Conservation (phyloP, 2,797 vertebrate genomes). For the Channallabes apus region DNA sequence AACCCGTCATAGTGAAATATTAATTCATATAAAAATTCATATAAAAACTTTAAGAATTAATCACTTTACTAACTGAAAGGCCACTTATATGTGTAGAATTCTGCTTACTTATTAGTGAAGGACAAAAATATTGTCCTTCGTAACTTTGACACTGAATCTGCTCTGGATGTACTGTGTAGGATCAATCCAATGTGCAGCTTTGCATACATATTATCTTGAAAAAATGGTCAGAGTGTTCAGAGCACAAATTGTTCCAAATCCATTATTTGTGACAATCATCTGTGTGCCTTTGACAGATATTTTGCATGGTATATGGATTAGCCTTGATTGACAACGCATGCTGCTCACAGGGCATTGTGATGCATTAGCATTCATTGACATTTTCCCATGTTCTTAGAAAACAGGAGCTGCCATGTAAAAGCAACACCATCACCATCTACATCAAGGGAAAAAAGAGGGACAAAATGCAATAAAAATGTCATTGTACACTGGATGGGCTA, state of each 20-base stretch:
- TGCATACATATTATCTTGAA: conserved; percentile 31
- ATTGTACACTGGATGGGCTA: conserved; percentile 62
- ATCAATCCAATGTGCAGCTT: conserved; percentile 23
- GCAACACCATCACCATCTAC: conserved; percentile 60
- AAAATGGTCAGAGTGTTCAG: conserved; percentile 17
- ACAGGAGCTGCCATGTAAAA: conserved; percentile 67
- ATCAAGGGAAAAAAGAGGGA: conserved; percentile 63
- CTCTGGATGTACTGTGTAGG: not conserved
- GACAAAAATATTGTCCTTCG: not conserved
- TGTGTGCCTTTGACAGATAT: conserved; percentile 60
- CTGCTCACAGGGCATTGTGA: conserved; percentile 63
- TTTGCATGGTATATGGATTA: conserved; percentile 58
- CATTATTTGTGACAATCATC: conserved; percentile 44
- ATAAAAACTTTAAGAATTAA: too few species aligned
- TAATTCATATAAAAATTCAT: too few species aligned
- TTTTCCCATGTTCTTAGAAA: conserved; percentile 68
- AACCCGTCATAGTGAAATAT: too few species aligned
- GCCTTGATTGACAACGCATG: conserved; percentile 64
- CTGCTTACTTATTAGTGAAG: not conserved
- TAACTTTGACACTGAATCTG: conserved; percentile 2
- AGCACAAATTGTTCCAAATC: conserved; percentile 23
- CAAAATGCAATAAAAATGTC: conserved; percentile 69
- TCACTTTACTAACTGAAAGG: too few species aligned
- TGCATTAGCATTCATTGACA: conserved; percentile 77
- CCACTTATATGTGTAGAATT: conserved; percentile 57